Percentiles rank a stretch among this genome's conserved stretches.
Conservation (phyloP, 2,888 invertebrate genomes). For the Athetis lepigone region DNA sequence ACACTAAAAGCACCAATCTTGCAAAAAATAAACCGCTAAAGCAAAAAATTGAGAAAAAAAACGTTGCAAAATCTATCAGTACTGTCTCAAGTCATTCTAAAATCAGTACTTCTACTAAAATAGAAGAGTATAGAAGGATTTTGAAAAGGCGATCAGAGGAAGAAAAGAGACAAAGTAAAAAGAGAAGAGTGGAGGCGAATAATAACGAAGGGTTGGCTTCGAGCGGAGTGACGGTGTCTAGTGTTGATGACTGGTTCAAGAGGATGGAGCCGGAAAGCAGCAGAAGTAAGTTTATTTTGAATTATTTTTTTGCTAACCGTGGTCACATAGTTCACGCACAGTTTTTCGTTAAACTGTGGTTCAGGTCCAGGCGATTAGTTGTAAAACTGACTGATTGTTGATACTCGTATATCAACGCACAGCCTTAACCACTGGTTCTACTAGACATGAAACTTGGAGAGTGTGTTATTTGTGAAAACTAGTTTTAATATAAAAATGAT, state of each 20-base stretch:
- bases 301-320: neutral
- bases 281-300: constrained; percentile 60
- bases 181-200: constrained; percentile 54
- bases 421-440: too few species aligned
- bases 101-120: constrained; percentile 55
- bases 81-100: constrained; percentile 47
- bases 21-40: neutral
- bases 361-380: too few species aligned
- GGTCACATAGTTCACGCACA: too few species aligned
- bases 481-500: too few species aligned
- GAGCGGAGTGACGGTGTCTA: constrained; percentile 67
- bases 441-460: too few species aligned
- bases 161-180: constrained; percentile 56
- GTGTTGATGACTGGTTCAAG: constrained; percentile 77
- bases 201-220: constrained; percentile 40
- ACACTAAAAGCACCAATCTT: constrained; percentile 27
- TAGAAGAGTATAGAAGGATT: constrained; percentile 27
- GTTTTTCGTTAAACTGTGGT: too few species aligned
- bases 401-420: too few species aligned
- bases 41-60: constrained; percentile 3
- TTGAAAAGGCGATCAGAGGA: constrained; percentile 60
- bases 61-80: constrained; percentile 7
- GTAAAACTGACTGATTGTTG: too few species aligned
- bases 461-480: too few species aligned
- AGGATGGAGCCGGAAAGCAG: constrained; percentile 61